Evolutionary conservation across 2,113 vertebrate species (phyloP).

Genomic region (Cyrtonyx montezumae): DNA sequence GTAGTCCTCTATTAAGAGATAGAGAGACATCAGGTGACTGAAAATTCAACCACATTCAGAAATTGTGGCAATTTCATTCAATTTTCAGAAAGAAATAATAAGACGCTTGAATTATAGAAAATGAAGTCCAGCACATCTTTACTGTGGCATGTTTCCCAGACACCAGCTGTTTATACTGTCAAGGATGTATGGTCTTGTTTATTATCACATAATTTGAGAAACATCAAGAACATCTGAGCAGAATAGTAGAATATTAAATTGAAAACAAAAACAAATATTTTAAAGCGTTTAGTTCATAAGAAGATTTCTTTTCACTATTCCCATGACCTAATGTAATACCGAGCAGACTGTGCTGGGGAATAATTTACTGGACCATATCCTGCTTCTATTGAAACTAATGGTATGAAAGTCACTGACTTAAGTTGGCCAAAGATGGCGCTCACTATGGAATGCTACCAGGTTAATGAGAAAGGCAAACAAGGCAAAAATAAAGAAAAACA

Average conservation of each 20-base stretch:
- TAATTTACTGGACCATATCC: constrained; percentile 35
- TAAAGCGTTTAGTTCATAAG: neutral
- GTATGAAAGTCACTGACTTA: neutral
- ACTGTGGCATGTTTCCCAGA: neutral
- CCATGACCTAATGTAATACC: neutral
- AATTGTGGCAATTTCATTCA: neutral
- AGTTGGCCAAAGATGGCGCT: neutral
- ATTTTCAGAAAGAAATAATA: neutral
- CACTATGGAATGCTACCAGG: neutral
- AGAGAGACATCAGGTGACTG: neutral
- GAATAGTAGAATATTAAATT: neutral
- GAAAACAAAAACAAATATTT: neutral
- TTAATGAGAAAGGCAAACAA: neutral
- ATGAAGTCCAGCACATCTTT: neutral
- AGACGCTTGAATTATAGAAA: neutral
- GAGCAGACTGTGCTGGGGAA: neutral
- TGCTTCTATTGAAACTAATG: constrained; percentile 11
- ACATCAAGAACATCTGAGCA: neutral
- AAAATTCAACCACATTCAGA: neutral
- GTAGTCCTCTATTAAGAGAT: neutral
- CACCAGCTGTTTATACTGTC: neutral
- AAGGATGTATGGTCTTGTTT: neutral
- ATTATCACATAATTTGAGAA: neutral
- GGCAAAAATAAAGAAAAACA: neutral
- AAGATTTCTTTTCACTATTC: neutral